Percentiles rank a stretch among this genome's conserved stretches.
These are phyloP conservation scores for Heliopora coerulea DNA, from an alignment of 92 coral and sea anemone genomes.

Conservation along the genomic window DNA sequence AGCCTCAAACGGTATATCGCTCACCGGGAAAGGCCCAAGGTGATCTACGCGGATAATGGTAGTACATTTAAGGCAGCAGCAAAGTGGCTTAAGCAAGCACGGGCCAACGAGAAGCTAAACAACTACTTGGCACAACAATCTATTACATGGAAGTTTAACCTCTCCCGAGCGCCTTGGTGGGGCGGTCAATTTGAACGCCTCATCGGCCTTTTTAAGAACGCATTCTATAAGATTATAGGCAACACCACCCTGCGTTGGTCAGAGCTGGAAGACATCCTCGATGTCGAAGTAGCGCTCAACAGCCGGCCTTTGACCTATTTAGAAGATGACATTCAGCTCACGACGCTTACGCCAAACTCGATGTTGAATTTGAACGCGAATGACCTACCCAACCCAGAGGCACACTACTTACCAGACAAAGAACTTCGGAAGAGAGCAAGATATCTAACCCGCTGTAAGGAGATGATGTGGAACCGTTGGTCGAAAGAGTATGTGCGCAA, in stretches of 20 bases:
- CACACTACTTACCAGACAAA: slow-evolving; percentile 4
- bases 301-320: slow-evolving; percentile 6
- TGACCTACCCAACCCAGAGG: slow-evolving; percentile 21
- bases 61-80: slow-evolving; percentile 16
- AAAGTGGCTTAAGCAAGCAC: slow-evolving; percentile 6
- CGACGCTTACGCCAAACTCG: slow-evolving; percentile 38
- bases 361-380: slow-evolving; percentile 37
- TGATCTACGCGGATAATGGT: not conserved
- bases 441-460: slow-evolving; percentile 12
- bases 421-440: slow-evolving; percentile 15
- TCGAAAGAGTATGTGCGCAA: slow-evolving; percentile 39
- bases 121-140: slow-evolving; percentile 1
- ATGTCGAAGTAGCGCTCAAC: slow-evolving; percentile 8
- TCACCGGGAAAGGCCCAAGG: slow-evolving; percentile 12
- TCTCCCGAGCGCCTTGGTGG: slow-evolving; percentile 14
- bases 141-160: slow-evolving; percentile 5
- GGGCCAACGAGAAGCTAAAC: slow-evolving; percentile 6
- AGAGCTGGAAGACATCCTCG: slow-evolving; percentile 26
- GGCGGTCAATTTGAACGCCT: slow-evolving; percentile 27
- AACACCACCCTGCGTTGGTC: slow-evolving; percentile 27
- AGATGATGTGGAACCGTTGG: slow-evolving; percentile 5
- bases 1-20: slow-evolving; percentile 16
- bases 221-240: slow-evolving; percentile 1
- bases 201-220: slow-evolving; percentile 29
- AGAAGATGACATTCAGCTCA: slow-evolving; percentile 6